Percentiles rank a stretch among this genome's conserved stretches.
Evolutionary conservation across 1,140 invertebrate genomes (phyloP).

Genomic region (Trachymyrmex septentrionalis): DNA sequence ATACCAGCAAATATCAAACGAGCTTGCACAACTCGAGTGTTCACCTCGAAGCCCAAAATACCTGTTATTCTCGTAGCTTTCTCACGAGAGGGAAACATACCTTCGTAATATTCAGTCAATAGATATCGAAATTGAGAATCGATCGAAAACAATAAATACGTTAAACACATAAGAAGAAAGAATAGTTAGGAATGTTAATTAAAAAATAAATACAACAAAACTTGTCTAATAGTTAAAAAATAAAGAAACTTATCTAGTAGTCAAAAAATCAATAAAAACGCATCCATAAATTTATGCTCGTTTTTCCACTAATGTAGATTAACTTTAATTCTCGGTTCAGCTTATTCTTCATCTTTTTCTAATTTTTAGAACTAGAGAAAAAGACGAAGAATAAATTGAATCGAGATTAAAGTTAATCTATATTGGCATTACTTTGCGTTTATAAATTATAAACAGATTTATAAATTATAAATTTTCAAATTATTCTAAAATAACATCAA

Average conservation of each 20-base stretch:
- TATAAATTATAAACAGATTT: too few relatives aligned
- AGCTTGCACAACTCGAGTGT: constrained; percentile 54
- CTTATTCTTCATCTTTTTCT: too few relatives aligned
- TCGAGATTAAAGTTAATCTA: too few relatives aligned
- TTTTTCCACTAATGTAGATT: too few relatives aligned
- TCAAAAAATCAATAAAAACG: too few relatives aligned
- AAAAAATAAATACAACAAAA: neutral
- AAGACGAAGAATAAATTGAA: too few relatives aligned
- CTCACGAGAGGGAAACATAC: constrained; percentile 9
- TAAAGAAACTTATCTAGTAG: neutral
- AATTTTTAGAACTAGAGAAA: too few relatives aligned
- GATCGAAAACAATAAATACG: neutral
- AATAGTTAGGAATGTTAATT: too few relatives aligned
- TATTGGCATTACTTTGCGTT: neutral
- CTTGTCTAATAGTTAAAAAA: constrained; percentile 7
- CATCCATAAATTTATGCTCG: too few relatives aligned
- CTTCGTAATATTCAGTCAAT: neutral
- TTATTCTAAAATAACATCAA: neutral
- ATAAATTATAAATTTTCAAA: neutral
- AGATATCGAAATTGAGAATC: neutral
- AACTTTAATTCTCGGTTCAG: too few relatives aligned
- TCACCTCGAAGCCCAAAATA: constrained; percentile 42
- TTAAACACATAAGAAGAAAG: neutral
- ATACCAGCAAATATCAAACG: constrained; percentile 69
- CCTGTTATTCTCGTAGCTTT: neutral